phyloP scores from a whole-genome alignment of 2,113 vertebrate species.

The Tyrannus savana region DNA sequence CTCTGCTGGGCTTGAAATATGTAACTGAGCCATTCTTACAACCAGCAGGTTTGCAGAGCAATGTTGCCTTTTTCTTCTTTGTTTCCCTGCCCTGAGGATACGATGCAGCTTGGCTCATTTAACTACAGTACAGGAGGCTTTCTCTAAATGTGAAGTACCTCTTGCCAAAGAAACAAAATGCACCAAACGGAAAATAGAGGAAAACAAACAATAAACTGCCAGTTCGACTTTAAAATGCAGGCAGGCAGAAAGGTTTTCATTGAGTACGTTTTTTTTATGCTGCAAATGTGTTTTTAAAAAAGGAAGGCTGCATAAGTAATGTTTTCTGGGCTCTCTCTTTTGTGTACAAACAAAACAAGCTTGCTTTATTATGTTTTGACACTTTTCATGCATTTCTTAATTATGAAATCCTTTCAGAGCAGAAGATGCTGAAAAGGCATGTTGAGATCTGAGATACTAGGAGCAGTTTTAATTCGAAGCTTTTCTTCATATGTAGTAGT shows the following conservation, averaged over 20 bases:
- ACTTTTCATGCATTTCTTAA: constrained; percentile 56
- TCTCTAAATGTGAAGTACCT: constrained; percentile 62
- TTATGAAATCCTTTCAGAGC: constrained; percentile 33
- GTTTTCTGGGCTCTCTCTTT: neutral
- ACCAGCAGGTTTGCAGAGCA: constrained; percentile 66
- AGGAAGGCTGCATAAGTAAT: neutral
- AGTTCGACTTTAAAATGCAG: constrained; percentile 45
- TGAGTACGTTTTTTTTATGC: constrained; percentile 20
- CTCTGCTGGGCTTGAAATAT: neutral
- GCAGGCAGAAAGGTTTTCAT: constrained; percentile 17
- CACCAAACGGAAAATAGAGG: constrained; percentile 60
- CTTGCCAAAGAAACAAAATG: constrained; percentile 65
- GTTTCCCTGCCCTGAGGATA: constrained; percentile 65
- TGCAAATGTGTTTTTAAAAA: constrained; percentile 39
- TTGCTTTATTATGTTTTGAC: constrained; percentile 47
- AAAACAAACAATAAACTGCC: constrained; percentile 71
- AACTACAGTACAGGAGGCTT: constrained; percentile 60
- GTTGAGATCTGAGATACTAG: neutral
- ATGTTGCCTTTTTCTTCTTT: constrained; percentile 68
- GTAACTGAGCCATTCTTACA: constrained; percentile 21
- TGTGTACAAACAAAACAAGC: constrained; percentile 48
- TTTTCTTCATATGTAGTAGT: neutral
- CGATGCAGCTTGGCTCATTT: constrained; percentile 67
- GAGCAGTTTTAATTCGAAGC: neutral
- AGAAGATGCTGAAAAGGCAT: neutral